Conservation (phyloP, 2,888 invertebrate species). For the Elegia similella region DNA sequence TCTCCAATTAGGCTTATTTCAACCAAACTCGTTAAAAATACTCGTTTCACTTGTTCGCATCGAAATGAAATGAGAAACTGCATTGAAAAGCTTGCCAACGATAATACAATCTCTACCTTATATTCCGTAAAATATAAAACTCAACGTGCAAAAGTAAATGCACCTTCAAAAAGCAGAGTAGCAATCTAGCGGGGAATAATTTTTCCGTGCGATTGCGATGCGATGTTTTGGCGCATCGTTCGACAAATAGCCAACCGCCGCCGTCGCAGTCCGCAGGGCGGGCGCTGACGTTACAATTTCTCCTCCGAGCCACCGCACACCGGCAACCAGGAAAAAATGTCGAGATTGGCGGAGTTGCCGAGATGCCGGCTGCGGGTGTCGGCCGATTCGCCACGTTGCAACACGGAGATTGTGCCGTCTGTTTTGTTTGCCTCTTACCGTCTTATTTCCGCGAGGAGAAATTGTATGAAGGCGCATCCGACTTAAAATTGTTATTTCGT, state of each 20-base stretch:
- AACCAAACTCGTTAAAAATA: slow-evolving; percentile 32
- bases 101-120: slow-evolving; percentile 70
- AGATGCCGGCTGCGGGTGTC: slow-evolving; percentile 60
- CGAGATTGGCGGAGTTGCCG: slow-evolving; percentile 69
- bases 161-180: slow-evolving; percentile 70
- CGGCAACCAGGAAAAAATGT: slow-evolving; percentile 67
- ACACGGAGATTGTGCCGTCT: slow-evolving; percentile 73
- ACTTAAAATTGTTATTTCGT: slow-evolving; percentile 62
- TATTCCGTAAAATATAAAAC: slow-evolving; percentile 69
- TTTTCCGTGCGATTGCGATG: slow-evolving; percentile 75
- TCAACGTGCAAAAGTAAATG: slow-evolving; percentile 66
- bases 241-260: slow-evolving; percentile 72
- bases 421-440: slow-evolving; percentile 74
- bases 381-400: slow-evolving; percentile 73
- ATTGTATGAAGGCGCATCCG: slow-evolving; percentile 63
- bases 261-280: slow-evolving; percentile 70
- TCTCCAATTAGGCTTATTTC: slow-evolving; percentile 30
- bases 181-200: slow-evolving; percentile 72
- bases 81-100: slow-evolving; percentile 69
- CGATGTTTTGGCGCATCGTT: slow-evolving; percentile 79
- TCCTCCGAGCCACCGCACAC: slow-evolving; percentile 44
- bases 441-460: slow-evolving; percentile 71
- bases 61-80: slow-evolving; percentile 64
- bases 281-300: slow-evolving; percentile 72
- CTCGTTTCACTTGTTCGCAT: slow-evolving; percentile 46